Evolutionary conservation across 2,113 vertebrate species (phyloP), one percentile per base, ranked within the genome.

Genomic region (Grantiella picta): DNA sequence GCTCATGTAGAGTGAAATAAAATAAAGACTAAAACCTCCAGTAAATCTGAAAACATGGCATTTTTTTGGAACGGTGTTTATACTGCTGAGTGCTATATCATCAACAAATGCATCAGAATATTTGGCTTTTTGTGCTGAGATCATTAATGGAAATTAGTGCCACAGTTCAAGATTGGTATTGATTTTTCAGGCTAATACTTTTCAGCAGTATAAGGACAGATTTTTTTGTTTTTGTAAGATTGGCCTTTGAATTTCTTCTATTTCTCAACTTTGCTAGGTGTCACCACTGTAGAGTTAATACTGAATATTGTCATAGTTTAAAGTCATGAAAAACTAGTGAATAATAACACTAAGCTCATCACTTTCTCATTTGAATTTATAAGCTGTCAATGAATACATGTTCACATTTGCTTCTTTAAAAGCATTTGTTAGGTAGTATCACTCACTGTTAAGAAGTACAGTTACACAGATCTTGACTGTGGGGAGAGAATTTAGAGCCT

Each of bases 1-100:
- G 12, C 45, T 89, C 15, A 52, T 86, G 35, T 33, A 71, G 25
- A 80, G 9, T 1, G 0, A 65, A 70, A 15, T 23, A 50, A 86
- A 93, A 60, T 22, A 33, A 80, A 69, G 29, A 47, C 4, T 47
- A 27, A 83, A 92, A 52, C 21, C 22, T 75, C 22, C 25, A 49
- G 24, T 73, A 68, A 65, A 35, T 82, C 36, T 40, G 54, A 65
- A 90, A 86, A 53, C 0, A 0, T 7, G 40, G 14, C 18, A 50
- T 20, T 61, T 68, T 56, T 47, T 31, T 72, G 2, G 7, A 52
- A 15, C 0, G 0, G 0, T 66, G 16, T 77, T 82, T 40, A 29
- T 57, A 14, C 52, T 73, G 14, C n/a, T 2, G 3, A 77, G 31
- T 78, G 83, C 31, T n/a, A 0, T 8, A 31, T 47, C 13, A 47